These are phyloP conservation scores for Tangara arthus DNA, from an alignment of 2,797 vertebrate species.

Conservation along the genomic window DNA sequence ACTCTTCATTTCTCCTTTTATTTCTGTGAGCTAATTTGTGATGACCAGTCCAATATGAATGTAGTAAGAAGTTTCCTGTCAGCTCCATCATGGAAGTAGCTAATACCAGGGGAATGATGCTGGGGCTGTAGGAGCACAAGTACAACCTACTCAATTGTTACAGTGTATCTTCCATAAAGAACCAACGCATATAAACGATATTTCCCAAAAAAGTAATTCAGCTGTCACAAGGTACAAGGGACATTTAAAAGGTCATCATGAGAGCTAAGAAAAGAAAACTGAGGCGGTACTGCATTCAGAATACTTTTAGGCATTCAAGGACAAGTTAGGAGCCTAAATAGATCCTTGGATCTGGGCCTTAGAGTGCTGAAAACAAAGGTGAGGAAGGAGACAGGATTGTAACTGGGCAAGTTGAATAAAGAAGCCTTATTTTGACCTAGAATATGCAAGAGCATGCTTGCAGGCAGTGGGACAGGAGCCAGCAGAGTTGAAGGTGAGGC, in stretches of 20 bases:
- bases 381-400: not conserved
- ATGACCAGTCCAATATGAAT: not conserved
- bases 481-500: slow-evolving; percentile 31
- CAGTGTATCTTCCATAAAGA: not conserved
- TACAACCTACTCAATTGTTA: not conserved
- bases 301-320: not conserved
- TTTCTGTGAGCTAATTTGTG: not conserved
- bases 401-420: not conserved
- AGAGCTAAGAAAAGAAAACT: not conserved
- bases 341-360: not conserved
- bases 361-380: not conserved
- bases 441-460: slow-evolving; percentile 46
- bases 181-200: not conserved
- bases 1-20: not conserved
- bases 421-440: not conserved
- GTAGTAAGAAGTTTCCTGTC: not conserved
- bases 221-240: not conserved
- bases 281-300: not conserved
- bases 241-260: not conserved
- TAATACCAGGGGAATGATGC: rapidly evolving
- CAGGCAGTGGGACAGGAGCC: not conserved
- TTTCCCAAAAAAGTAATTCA: not conserved
- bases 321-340: not conserved
- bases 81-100: not conserved
- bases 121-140: not conserved